Evolutionary conservation across 2,888 invertebrate species (phyloP).

Genomic region (Isoperla grammatica): DNA sequence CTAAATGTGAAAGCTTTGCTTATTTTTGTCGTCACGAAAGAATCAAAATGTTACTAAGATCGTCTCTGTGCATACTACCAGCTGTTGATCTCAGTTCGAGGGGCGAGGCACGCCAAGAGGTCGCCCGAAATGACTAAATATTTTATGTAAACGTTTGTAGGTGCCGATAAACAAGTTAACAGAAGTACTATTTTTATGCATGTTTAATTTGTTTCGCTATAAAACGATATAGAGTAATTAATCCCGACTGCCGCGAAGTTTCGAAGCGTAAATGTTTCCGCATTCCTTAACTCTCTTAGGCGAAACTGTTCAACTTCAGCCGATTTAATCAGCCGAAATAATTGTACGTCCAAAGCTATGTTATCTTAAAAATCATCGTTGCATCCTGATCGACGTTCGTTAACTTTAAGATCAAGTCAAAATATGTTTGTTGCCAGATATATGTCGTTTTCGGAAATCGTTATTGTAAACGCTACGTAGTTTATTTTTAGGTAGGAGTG

Average conservation of each 20-base stretch:
- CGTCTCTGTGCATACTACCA: slow-evolving; percentile 22
- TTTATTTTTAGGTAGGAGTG: slow-evolving; percentile 26
- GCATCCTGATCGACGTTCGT: background rate
- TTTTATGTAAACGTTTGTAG: slow-evolving; percentile 10
- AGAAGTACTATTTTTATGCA: slow-evolving; percentile 22
- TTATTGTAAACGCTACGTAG: slow-evolving; percentile 28
- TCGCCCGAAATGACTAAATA: too few species aligned
- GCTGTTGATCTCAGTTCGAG: slow-evolving; percentile 30
- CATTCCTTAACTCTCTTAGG: slow-evolving; percentile 26
- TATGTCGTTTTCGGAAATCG: slow-evolving; percentile 26
- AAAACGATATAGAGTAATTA: background rate
- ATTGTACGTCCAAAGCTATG: slow-evolving; percentile 25
- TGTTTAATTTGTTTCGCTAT: background rate
- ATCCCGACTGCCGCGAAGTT: too few species aligned
- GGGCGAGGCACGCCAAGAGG: too few species aligned
- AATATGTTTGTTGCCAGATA: slow-evolving; percentile 24
- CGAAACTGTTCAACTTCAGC: slow-evolving; percentile 24
- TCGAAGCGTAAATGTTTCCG: slow-evolving; percentile 32
- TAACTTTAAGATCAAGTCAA: slow-evolving; percentile 4
- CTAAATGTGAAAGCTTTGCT: slow-evolving; percentile 27
- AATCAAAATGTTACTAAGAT: slow-evolving; percentile 18
- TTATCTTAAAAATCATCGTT: background rate
- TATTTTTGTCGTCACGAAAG: slow-evolving; percentile 24
- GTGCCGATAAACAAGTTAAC: slow-evolving; percentile 16
- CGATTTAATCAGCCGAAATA: slow-evolving; percentile 29